These are phyloP conservation scores for Butastur rufipennis DNA, from an alignment of 2,113 vertebrate genomes.

Conservation along the genomic window DNA sequence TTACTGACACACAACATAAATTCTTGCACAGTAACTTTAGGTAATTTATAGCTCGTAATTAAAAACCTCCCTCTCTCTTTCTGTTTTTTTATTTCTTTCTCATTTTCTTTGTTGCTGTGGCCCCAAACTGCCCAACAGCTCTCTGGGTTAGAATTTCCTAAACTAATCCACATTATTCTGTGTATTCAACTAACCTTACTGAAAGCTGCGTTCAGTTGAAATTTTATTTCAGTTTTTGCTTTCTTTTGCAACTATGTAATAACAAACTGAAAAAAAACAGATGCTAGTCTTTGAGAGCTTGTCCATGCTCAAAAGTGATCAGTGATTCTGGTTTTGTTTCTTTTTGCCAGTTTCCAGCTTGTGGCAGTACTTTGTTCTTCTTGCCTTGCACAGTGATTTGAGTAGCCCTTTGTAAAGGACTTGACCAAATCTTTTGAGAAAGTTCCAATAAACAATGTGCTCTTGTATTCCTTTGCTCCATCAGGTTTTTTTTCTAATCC, in stretches of 20 bases:
- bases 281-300: background rate
- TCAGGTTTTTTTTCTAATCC: background rate
- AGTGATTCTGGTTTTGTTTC: background rate
- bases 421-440: slow-evolving; percentile 18
- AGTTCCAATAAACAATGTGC: background rate
- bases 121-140: background rate
- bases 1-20: background rate
- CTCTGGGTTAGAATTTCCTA: background rate
- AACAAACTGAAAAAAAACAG: background rate
- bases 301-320: background rate
- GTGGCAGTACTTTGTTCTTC: slow-evolving; percentile 42
- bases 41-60: background rate
- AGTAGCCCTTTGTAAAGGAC: slow-evolving; percentile 39
- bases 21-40: background rate
- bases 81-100: background rate
- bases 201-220: background rate
- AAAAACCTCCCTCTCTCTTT: background rate
- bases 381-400: background rate
- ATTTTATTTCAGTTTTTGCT: background rate
- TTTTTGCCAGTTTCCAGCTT: background rate
- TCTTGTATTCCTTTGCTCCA: slow-evolving; percentile 24
- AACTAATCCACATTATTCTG: background rate
- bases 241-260: background rate
- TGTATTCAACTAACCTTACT: background rate
- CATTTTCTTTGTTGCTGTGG: background rate